Base-by-base conservation (phyloP, 1,140 invertebrate genomes). In the Drosophila watanabei region DNA sequence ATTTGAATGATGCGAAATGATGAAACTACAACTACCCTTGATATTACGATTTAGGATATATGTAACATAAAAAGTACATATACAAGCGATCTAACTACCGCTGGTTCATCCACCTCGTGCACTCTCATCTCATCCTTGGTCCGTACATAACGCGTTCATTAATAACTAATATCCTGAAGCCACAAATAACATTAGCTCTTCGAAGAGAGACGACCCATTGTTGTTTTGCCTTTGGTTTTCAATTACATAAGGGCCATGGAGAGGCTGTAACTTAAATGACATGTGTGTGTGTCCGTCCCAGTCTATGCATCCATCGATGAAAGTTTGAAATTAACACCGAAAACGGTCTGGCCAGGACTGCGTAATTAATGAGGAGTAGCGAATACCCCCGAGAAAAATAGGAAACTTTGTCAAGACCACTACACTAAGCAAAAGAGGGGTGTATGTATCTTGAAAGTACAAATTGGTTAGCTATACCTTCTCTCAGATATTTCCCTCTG, bases 251-350 rank as follows among this genome's bases (percentile, higher is more conserved):
- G 73, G 62, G 52, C 9, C 33, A 84, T 65, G 71, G 69, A 68
- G 82, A 61, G 48, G 18, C 8, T 46, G 43, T 28, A 28, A 46
- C 59, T 63, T 65, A 60, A 72, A 72, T 86, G 78, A 68, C 65
- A 62, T 70, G 37, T 70, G 51, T 77, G 70, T 64, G 24, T 54
- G n/a, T n/a, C n/a, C n/a, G n/a, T n/a, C n/a, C n/a, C n/a, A n/a
- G n/a, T n/a, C n/a, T n/a, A 14, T 61, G 49, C 45, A 57, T 37
- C 65, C 64, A 79, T 89, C 85, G 81, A 89, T 89, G 79, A 90
- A 89, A 89, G 85, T 89, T 89, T 90, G 85, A 89, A 89, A 89
- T 90, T 90, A 89, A 89, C 85, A 89, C 86, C 85, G 59, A 71
- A 88, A 89, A 65, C 61, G 81, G 54, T 52, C 41, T 61, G 56